Base-by-base conservation (phyloP, 2,113 vertebrate species). In the Rhabdomys dilectus region DNA sequence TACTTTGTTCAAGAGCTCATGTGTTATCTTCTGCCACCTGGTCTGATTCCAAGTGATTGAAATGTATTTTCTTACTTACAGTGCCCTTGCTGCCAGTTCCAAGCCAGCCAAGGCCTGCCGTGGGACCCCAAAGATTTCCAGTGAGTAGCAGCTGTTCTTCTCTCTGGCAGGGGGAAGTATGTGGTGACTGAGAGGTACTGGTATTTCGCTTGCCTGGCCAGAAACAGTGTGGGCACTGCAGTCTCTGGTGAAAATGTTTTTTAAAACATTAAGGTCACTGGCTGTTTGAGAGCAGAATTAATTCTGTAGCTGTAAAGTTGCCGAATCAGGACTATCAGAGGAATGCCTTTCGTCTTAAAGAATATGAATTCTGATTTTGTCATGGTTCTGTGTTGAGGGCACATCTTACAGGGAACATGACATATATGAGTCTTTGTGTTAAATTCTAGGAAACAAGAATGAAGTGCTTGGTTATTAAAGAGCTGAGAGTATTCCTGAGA, bases 71-170 rank as follows among this genome's bases (percentile, higher is more conserved):
- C 98, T 99, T 98, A 98, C 98, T 99, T 98, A 98, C 98, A 99
- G 99, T 99, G 99, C 99, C 99, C 98, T 99, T 99, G 99, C 99
- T 99, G 98, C 99, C 99, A 94, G 98, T 99, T 98, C 99, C 99
- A 34, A 99, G 99, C 99, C 99, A 99, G 98, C 99, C 99, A 97
- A 99, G 99, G 99, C 99, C 99, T 98, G 99, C 99, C 86, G 99
- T 99, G 97, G 99, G 99, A 98, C 99, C 99, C 98, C 99, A 99
- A 99, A 99, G 99, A 99, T 99, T 99, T 98, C 99, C 99, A 45
- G 99, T 99, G 99, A 99, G 99, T 99, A 99, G 99, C 98, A 98
- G 98, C 99, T 98, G 98, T 98, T 98, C 98, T 98, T 98, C 97
- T 98, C 97, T 94, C 81, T 95, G 97, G 98, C 98, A 98, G 98